A percentile compares a stretch with the other conserved stretches of the same genome.
phyloP scores from a whole-genome alignment of 2,113 vertebrate genomes.

The Anhinga rufa region DNA sequence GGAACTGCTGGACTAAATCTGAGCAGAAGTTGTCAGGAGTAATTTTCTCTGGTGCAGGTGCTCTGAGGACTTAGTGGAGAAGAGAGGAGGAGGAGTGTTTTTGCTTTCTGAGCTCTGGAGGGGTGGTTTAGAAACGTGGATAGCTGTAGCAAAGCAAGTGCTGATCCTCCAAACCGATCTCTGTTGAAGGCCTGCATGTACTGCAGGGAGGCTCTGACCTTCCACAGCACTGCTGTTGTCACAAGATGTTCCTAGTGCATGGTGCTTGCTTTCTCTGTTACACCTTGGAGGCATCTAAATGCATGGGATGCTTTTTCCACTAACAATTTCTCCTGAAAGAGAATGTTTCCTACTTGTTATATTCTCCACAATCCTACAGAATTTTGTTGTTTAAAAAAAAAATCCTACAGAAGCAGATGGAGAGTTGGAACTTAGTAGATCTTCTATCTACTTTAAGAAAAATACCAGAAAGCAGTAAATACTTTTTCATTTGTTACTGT shows the following conservation, averaged over 20 bases:
- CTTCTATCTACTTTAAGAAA: background rate
- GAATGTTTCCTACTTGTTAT: background rate
- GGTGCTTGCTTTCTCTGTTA: background rate
- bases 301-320: background rate
- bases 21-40: background rate
- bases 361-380: background rate
- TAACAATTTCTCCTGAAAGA: background rate
- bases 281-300: background rate
- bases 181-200: background rate
- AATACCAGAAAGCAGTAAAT: background rate
- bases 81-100: too few species aligned
- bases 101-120: background rate
- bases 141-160: background rate
- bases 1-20: background rate
- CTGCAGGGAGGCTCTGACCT: background rate
- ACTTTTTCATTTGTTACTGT: background rate
- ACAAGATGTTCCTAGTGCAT: accelerated
- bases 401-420: background rate
- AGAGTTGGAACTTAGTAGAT: background rate
- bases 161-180: background rate
- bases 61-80: background rate
- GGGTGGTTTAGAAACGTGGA: background rate
- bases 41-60: background rate
- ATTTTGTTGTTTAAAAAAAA: background rate
- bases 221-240: background rate